Evolutionary conservation across 2,888 invertebrate genomes (phyloP), one percentile per base, ranked within the genome.

Genomic region (Cephus rjabovi): DNA sequence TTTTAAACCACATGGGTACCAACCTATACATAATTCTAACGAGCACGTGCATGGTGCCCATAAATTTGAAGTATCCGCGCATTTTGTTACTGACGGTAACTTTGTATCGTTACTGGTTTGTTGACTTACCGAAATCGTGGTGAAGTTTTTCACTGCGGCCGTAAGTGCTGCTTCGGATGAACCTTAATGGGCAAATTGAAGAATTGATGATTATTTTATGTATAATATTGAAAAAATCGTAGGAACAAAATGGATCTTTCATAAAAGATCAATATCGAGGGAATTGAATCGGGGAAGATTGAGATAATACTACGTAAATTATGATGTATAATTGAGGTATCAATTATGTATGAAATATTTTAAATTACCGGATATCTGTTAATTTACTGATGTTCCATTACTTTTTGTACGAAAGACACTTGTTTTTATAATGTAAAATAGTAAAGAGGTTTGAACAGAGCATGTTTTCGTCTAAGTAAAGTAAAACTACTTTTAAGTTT

Each of bases 1-100:
- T 90, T 98, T 98, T 73, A 98, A 93, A 34, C 97, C 98, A 91
- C 98, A 98, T 0, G 98, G 98, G 92, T 98, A 98, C 98, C 98
- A 98, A 77, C 97, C 97, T 76, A 98, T 95, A 91, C 98, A 98
- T 81, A 96, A 94, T 93, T 98, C 96, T 85, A 98, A 93, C 77
- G 96, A 96, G 91, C 98, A 98, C 76, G 95, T 94, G 91, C 98
- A 98, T 34, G 97, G 95, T 80, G 95, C 94, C 93, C 94, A 94
- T 79, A 94, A 92, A 86, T 95, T 95, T 79, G 94, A 94, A 76
- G 95, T 95, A 76, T 95, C 94, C 69, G 95, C 94, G 89, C 97
- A 97, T 81, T 91, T 90, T 69, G 90, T 86, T 11, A 90, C 84
- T 37, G 81, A 84, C 73, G 81, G 81, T 76, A 86, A 87, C 87